Evolutionary conservation across 2,888 invertebrate species (phyloP).

Genomic region (Synanthedon formicaeformis): DNA sequence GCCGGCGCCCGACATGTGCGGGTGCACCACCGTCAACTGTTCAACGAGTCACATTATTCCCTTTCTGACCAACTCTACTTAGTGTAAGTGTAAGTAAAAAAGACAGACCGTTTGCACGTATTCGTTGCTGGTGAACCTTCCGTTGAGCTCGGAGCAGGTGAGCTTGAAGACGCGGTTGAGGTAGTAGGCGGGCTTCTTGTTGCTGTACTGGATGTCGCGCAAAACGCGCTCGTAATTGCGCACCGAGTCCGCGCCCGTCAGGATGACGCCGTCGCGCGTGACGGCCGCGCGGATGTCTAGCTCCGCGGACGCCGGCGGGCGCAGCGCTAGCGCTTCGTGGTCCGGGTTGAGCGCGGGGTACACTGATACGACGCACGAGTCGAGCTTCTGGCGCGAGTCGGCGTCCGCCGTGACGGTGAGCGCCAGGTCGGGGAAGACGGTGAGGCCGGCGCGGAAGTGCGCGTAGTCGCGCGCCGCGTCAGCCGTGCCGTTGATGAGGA

Average conservation of each 20-base stretch:
- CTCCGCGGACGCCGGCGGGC: constrained; percentile 73
- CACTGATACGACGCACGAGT: constrained; percentile 93
- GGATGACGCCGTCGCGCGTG: constrained; percentile 89
- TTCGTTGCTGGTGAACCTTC: constrained; percentile 94
- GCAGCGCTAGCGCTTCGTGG: constrained; percentile 89
- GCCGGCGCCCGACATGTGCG: constrained; percentile 72
- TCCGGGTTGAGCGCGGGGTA: constrained; percentile 96
- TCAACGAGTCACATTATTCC: neutral
- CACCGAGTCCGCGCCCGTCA: constrained; percentile 83
- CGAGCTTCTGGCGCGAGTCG: constrained; percentile 74
- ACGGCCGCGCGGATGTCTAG: constrained; percentile 83
- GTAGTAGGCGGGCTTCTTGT: constrained; percentile 96
- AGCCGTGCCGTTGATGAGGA: constrained; percentile 83
- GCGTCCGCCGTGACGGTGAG: constrained; percentile 68
- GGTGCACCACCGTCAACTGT: constrained; percentile 89
- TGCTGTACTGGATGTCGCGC: constrained; percentile 90
- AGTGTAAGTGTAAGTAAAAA: neutral
- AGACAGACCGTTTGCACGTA: constrained; percentile 86
- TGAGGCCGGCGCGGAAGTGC: constrained; percentile 87
- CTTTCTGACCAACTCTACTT: constrained; percentile 7
- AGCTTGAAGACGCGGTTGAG: constrained; percentile 95
- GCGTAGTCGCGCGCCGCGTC: constrained; percentile 88
- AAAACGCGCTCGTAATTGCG: constrained; percentile 80
- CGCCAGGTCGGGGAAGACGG: constrained; percentile 89
- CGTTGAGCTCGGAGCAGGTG: constrained; percentile 93